phyloP scores from a whole-genome alignment of 1,140 invertebrate genomes.

The Drosophila nikananu region DNA sequence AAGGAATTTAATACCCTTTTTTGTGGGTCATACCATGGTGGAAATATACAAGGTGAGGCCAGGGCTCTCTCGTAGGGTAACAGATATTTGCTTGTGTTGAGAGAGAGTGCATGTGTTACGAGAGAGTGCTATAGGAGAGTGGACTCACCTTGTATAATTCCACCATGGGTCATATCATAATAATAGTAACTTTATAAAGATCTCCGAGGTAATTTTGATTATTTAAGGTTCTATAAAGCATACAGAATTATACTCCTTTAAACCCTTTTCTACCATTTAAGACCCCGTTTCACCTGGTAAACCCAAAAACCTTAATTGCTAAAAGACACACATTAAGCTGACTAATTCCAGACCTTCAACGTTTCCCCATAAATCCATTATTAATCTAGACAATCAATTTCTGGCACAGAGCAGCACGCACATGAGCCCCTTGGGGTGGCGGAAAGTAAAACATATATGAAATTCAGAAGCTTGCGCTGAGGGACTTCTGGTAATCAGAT shows the following conservation, averaged over 20 bases:
- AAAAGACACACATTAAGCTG: constrained; percentile 3
- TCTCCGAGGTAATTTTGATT: not conserved
- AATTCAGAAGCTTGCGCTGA: not conserved
- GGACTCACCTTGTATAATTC: too few species aligned
- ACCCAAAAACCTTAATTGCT: not conserved
- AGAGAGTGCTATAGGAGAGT: too few species aligned
- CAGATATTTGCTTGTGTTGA: too few species aligned
- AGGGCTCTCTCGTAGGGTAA: too few species aligned
- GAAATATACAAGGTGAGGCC: too few species aligned
- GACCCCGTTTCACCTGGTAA: not conserved
- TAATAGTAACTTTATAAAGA: not conserved
- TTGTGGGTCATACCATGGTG: too few species aligned
- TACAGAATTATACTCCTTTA: not conserved
- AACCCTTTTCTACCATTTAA: not conserved
- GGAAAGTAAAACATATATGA: constrained; percentile 1
- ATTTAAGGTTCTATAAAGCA: too few species aligned
- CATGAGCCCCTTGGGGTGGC: not conserved
- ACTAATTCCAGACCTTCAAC: constrained; percentile 13
- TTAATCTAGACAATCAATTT: constrained; percentile 30
- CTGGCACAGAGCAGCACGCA: constrained; percentile 21
- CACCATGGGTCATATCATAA: too few species aligned
- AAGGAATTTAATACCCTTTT: not conserved
- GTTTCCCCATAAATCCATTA: constrained; percentile 27
- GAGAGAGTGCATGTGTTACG: too few species aligned
- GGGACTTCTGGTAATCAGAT: constrained; percentile 31